These are phyloP conservation scores for Euphysa ruthae DNA, from an alignment of 30 jellyfish, hydroid and myxozoan species.

Conservation along the genomic window DNA sequence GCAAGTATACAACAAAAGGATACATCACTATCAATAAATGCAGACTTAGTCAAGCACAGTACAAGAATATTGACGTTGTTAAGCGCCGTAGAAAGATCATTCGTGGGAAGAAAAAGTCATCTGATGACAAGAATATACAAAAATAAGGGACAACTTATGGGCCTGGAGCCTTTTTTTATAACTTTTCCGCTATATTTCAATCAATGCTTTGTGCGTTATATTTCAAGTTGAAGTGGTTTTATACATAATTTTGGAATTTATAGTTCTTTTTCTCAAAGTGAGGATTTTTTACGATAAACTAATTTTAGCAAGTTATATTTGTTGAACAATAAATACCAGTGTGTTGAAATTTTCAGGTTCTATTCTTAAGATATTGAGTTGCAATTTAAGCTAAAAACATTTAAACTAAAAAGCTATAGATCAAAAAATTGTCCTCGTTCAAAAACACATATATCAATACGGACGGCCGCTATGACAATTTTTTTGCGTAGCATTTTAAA, in stretches of 20 bases:
- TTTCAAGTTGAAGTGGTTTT: not conserved
- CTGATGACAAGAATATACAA: not conserved
- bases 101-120: conserved; percentile 1
- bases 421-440: no score
- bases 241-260: not conserved
- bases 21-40: no score
- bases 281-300: not conserved
- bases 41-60: not conserved
- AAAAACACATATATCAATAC: no score
- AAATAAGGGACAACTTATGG: not conserved
- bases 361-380: not conserved
- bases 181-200: not conserved
- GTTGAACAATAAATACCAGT: not conserved
- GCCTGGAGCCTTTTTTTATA: not conserved
- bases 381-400: not conserved
- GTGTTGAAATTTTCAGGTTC: no score
- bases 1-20: no score
- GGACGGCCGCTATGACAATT: no score
- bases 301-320: not conserved
- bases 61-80: not conserved
- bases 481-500: no score
- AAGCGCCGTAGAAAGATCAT: not conserved
- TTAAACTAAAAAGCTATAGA: no score
- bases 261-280: no score
- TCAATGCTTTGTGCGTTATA: not conserved